Base-by-base conservation (phyloP, 2,113 vertebrate genomes). In the Callaeas wilsoni region DNA sequence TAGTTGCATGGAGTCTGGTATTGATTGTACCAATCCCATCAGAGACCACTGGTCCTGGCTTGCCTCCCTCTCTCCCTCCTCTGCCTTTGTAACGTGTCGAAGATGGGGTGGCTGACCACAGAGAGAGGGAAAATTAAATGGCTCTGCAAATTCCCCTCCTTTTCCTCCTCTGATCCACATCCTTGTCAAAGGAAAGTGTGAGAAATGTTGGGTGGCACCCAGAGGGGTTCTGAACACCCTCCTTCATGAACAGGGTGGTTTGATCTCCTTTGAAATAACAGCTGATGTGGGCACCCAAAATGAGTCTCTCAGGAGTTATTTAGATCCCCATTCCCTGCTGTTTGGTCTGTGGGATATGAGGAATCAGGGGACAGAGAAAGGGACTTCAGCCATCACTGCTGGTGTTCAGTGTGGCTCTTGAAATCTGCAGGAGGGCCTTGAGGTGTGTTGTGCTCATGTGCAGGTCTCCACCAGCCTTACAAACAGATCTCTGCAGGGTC, bases 61-160 rank as follows among this genome's bases (percentile, higher is more conserved):
- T 59, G 82, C 46, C 55, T 78, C 1, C 0, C 33, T 7, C 12
- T 62, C 12, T 76, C 8, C 18, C 21, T 75, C 27, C 25, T 12
- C 16, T 0, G 1, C 19, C 26, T 75, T 39, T 75, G 56, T 1
- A 5, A 64, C 18, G 17, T 26, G 17, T 6, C 73, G 32, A 35
- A 25, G 33, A 30, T 9, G 16, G 18, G 2, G 14, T 55, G 32
- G 4, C 27, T 76, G 47, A 21, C 44, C 41, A 11, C 4, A 7
- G 35, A 74, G 16, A 90, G 17, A 52, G 12, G 22, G 46, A 70
- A 86, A 90, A 70, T 59, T 47, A 83, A 86, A 69, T 5, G 10
- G 11, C 30, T 62, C 3, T 55, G 26, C 9, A 84, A 71, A 56
- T 37, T 78, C 35, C 8, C 7, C 27, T 81, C 47, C 47, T 64